Evolutionary conservation across 2,113 vertebrate species (phyloP), one percentile per base, ranked within the genome.

Genomic region (Aspidoscelis tigris): DNA sequence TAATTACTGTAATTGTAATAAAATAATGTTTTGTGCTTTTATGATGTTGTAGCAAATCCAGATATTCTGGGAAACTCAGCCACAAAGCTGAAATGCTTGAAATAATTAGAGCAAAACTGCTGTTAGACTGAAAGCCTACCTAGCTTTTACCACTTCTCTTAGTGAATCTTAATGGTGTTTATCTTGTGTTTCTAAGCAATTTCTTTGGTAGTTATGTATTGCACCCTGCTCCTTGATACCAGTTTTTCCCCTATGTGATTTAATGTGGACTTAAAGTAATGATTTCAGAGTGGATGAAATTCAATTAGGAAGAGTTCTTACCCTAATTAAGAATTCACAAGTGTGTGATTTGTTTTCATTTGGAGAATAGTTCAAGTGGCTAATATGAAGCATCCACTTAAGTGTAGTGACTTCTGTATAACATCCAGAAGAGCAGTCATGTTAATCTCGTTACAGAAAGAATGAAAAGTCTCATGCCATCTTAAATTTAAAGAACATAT

Each of bases 221-320:
- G 39, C 33, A 50, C 50, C 39, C 53, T 64, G 22, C 26, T 72
- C 50, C 69, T 72, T 73, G 39, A 43, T 81, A n/a, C 39, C 33
- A 77, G 4, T 77, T 70, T 24, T 71, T 78, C 58, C 50, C 76
- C 39, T 53, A 16, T 55, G 14, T 76, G 22, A 43, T 43, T 47
- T 78, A 84, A 87, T 90, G 86, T 11, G 80, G 81, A 43, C 64
- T 80, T 88, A 89, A 80, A 24, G 21, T 88, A 88, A 89, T 92
- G 71, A 7, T 83, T 82, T 90, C 87, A 85, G 88, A 82, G 80
- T 88, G 78, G 83, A 68, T 89, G 83, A 76, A 86, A 90, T 92
- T 89, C 88, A 88, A 89, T 93, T 91, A 90, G 26, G 47, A 61
- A 71, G 66, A 82, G 10, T 84, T 47, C 22, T 55, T 77, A 41